A percentile compares a stretch with the other conserved stretches of the same genome.
Conservation (phyloP, 2,797 vertebrate species). For the Acanthurus lineatus region DNA sequence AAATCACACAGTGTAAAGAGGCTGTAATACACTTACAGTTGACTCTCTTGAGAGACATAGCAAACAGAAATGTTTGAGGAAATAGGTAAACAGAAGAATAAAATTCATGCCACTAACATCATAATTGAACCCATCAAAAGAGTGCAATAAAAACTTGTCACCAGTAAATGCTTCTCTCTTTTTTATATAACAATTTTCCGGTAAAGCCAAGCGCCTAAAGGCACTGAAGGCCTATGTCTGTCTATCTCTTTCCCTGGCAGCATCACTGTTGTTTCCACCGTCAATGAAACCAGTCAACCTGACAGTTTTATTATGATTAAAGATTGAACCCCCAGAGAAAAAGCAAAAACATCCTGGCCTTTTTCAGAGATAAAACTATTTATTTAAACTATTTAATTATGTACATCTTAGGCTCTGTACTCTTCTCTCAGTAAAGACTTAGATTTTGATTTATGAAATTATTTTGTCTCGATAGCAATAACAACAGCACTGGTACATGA, state of each 20-base stretch:
- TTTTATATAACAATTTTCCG: not conserved
- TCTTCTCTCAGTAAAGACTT: not conserved
- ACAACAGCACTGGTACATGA: not conserved
- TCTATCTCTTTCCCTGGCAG: not conserved
- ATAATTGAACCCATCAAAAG: constrained; percentile 13
- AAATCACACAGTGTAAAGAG: no score
- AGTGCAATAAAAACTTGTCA: constrained; percentile 8
- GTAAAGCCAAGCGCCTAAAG: constrained; percentile 6
- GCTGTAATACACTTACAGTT: constrained; percentile 5
- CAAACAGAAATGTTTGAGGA: no score
- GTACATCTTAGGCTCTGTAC: not conserved
- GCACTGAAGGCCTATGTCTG: not conserved
- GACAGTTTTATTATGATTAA: constrained; percentile 13
- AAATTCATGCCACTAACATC: constrained; percentile 5
- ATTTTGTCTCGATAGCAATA: constrained; percentile 1
- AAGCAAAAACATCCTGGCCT: not conserved
- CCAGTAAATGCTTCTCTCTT: constrained; percentile 3
- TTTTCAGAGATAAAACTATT: not conserved
- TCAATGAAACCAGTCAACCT: constrained; percentile 5
- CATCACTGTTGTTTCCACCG: not conserved
- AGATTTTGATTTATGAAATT: constrained; percentile 1
- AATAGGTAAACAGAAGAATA: constrained; percentile 6
- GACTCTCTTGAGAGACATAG: constrained; percentile 12
- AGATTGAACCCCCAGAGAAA: constrained; percentile 73
- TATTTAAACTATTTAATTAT: not conserved